phyloP scores from a whole-genome alignment of 2,888 invertebrate species.

The Scaptomyza caliginosa region DNA sequence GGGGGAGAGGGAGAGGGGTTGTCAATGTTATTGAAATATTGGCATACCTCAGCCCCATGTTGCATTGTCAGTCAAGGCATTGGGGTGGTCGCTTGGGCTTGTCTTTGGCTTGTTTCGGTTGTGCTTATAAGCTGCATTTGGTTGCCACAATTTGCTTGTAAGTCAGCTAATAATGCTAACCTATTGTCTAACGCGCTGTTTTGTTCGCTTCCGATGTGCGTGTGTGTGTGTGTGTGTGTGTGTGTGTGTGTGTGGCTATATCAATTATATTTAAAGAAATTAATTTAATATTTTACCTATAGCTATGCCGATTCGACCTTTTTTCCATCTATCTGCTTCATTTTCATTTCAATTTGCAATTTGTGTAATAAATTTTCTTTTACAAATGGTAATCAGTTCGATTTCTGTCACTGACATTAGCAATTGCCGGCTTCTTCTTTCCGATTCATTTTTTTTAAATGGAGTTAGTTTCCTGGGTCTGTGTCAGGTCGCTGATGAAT shows the following conservation, averaged over 20 bases:
- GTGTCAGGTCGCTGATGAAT: constrained; percentile 32
- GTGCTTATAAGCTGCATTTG: constrained; percentile 15
- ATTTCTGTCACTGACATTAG: constrained; percentile 13
- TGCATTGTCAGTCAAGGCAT: constrained; percentile 12
- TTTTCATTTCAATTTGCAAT: neutral
- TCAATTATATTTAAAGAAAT: too few relatives aligned
- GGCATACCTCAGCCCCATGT: constrained; percentile 15
- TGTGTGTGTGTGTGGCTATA: too few relatives aligned
- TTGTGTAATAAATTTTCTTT: neutral
- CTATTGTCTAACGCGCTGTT: neutral
- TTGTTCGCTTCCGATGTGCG: too few relatives aligned
- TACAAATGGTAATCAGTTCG: constrained; percentile 11
- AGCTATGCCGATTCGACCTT: neutral
- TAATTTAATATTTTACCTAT: neutral
- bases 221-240: too few relatives aligned
- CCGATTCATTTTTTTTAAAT: too few relatives aligned
- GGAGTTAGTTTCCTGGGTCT: constrained; percentile 10
- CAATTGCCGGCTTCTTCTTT: constrained; percentile 3
- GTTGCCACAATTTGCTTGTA: constrained; percentile 12
- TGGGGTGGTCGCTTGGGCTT: too few relatives aligned
- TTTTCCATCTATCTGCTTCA: neutral
- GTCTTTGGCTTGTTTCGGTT: constrained; percentile 4
- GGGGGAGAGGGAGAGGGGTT: too few relatives aligned
- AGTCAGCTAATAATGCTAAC: constrained; percentile 1
- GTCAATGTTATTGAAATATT: constrained; percentile 46